Evolutionary conservation across 2,113 vertebrate genomes (phyloP), one percentile per base, ranked within the genome.

Genomic region (Forbesichthys papilliferus): DNA sequence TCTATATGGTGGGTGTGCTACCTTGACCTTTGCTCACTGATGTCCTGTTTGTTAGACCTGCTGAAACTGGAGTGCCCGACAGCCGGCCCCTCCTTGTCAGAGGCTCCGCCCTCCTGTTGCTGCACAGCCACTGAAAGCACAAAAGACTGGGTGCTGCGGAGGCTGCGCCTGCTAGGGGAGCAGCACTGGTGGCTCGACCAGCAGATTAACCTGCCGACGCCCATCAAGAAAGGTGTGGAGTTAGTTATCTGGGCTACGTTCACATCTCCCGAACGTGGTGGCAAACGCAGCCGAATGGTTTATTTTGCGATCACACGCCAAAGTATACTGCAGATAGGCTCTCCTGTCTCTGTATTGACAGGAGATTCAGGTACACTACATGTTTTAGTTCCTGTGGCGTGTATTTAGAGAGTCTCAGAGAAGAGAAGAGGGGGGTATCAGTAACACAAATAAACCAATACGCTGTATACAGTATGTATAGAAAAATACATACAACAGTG

Each of bases 171-270:
- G 0, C 67, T 91, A 49, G 83, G 73, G 2, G 83, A 82, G 66
- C 84, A 85, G 33, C 78, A 91, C 47, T 93, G 92, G 91, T 93
- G 94, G 79, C 68, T 94, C 84, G 94, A 98, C 2, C 88, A 94
- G 36, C 73, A 88, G 42, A 77, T 94, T 14, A 85, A 88, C 34
- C 77, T 97, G 3, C 94, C 96, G 0, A 90, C 92, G 1, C 71
- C 73, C 1, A 90, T 99, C 61, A 88, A 82, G 20, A 89, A 85
- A 93, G 95, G 97, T 98, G 65, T 20, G 34, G 11, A 2, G 47
- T n/a, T 51, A 2, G 47, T n/a, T 51, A 9, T 27, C 47, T 11
- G n/a, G 33, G 7, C 49, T 52, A 9, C 59, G 20, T 61, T 11
- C 52, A 5, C 13, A 13, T 42, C 42, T 14, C 8, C 42, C 3